phyloP scores from a whole-genome alignment of 1,140 invertebrate genomes.

The Platorchestia sp. region DNA sequence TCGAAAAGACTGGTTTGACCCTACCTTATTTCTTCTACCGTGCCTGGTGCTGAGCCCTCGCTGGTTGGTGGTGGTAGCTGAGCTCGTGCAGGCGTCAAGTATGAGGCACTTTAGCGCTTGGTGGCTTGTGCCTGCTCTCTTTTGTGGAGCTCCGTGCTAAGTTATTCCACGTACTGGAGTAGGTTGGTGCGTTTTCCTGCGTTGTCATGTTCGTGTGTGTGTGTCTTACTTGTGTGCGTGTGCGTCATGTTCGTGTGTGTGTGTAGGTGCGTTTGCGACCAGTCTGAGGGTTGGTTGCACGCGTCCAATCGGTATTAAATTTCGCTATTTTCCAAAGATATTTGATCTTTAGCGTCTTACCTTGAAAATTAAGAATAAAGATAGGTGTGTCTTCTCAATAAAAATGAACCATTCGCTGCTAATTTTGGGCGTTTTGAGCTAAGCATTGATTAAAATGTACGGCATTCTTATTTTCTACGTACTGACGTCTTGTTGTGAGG shows the following conservation, averaged over 20 bases:
- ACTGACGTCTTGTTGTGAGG: too few species aligned
- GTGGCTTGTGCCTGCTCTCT: background rate
- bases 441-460: too few species aligned
- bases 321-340: background rate
- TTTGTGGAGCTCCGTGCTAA: background rate
- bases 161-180: background rate
- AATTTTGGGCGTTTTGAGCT: too few species aligned
- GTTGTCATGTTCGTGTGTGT: background rate
- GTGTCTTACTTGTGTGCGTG: background rate
- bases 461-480: too few species aligned
- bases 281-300: background rate
- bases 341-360: background rate
- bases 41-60: too few species aligned
- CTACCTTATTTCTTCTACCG: too few species aligned
- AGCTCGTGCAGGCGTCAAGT: background rate
- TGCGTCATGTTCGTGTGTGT: background rate
- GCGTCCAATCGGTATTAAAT: background rate
- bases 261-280: background rate
- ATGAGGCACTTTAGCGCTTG: background rate
- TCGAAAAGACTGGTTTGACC: background rate
- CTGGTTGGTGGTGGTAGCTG: too few species aligned
- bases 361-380: background rate
- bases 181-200: background rate
- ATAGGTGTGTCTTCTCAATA: too few species aligned
- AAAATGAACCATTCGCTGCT: too few species aligned